These are phyloP conservation scores for Brachionus plicatilis DNA, from an alignment of 1,140 invertebrate genomes.

Conservation along the genomic window DNA sequence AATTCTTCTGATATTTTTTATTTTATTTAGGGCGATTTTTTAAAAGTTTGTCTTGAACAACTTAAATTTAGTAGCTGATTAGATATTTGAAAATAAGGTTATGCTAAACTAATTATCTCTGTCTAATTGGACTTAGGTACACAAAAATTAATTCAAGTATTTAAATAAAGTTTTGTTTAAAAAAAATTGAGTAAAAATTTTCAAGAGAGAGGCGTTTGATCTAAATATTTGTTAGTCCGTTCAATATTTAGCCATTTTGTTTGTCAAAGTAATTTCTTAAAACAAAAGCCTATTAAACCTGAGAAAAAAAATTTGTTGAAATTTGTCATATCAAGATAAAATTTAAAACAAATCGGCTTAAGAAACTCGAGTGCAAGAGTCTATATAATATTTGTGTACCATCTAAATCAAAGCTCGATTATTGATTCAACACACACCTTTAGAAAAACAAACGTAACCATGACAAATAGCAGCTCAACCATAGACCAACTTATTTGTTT, in stretches of 20 bases:
- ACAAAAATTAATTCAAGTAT: not conserved
- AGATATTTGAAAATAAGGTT: not conserved
- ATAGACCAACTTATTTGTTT: slow-evolving; percentile 21
- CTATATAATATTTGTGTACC: not conserved
- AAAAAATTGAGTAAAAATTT: not conserved
- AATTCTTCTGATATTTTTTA: not conserved
- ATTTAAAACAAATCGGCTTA: not conserved
- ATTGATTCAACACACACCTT: not conserved
- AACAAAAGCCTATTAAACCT: not conserved
- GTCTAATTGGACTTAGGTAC: not conserved
- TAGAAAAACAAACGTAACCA: not conserved
- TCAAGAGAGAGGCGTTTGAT: not conserved
- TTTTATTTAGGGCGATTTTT: not conserved
- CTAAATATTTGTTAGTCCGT: not conserved
- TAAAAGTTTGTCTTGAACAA: not conserved
- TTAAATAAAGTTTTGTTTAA: not conserved
- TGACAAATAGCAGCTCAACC: slow-evolving; percentile 14
- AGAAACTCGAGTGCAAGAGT: not conserved
- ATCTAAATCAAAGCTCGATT: not conserved
- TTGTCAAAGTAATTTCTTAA: not conserved
- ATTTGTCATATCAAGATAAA: not conserved
- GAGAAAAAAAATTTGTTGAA: not conserved
- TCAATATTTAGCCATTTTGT: not conserved
- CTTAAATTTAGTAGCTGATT: not conserved
- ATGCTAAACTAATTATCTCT: not conserved